Base-by-base conservation (phyloP, 2,797 vertebrate species). In the Trachurus trachurus region DNA sequence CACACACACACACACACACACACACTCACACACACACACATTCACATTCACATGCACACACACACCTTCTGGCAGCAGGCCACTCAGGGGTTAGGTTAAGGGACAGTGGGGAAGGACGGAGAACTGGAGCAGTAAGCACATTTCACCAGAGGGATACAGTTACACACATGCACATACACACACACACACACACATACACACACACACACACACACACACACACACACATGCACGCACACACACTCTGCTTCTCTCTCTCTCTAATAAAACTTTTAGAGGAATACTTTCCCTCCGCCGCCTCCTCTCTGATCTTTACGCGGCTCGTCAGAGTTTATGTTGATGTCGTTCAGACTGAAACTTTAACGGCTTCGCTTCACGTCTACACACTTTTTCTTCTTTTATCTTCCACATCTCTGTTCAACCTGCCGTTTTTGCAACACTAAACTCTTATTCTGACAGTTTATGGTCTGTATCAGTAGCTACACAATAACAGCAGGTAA, bases 81-180 rank as follows among this genome's bases (percentile, higher is more conserved):
- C 89, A 80, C 17, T 0, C 42, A 52, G 74, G 85, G 80, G 76
- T 88, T 66, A 81, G 74, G 84, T 82, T 85, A 66, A 77, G 84
- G 85, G 86, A 90, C 90, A 80, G 87, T 75, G 76, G 66, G 75
- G 83, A 92, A 94, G 91, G 92, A 86, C 90, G 63, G 79, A 77
- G 85, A 92, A 92, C 74, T 87, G 81, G 75, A 88, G 79, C 80
- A 74, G 91, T 92, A 91, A 94, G 92, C 93, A 94, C 88, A 94
- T 94, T 94, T 93, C 82, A 77, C 64, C 83, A 63, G 71, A 39
- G 74, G 76, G 81, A 81, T 94, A 89, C 78, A 82, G 89, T 94
- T 94, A 84, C 92, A 92, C 74, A 75, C 75, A 71, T 57, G 84
- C 67, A 83, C 72, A 64, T 65, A 45, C 66, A 71, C 34, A 60